Evolutionary conservation across 92 coral and sea anemone genomes (phyloP), one percentile per base, ranked within the genome.

Genomic region (Plumapathes pennacea): DNA sequence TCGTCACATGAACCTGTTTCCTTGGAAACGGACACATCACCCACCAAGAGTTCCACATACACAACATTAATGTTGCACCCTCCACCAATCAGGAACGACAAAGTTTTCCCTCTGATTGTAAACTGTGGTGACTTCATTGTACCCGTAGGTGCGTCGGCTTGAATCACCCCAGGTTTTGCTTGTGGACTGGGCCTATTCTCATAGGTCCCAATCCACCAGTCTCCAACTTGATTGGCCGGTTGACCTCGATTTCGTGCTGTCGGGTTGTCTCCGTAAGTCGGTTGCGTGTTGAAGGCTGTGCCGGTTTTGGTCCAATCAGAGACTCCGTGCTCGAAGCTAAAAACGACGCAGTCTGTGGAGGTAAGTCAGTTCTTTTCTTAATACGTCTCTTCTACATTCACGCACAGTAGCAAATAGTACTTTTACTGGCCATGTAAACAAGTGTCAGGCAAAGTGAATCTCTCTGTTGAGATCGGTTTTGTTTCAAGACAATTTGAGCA

Each of bases 231-330:
- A 13, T 10, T 71, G 10, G 76, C 23, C 0, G 80, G 80, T 46
- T 61, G 80, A 4, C 53, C 1, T 24, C 36, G 48, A 5, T 36
- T 34, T 8, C 86, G 49, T 11, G 71, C 75, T 15, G n/a, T 71
- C 7, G 80, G 29, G 40, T 80, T 80, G 37, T 80, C 86, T 3
- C 85, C 85, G 19, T 60, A 63, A 5, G 85, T 78, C 23, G 85
- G 85, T 25, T 78, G 85, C 33, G 40, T 55, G 34, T 72, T 57
- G 14, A 80, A 80, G 0, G 86, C 86, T 3, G 71, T 62, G 23
- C 86, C 86, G 33, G 86, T 63, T 10, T 74, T 67, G 19, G 58
- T 65, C 86, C 86, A 80, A 11, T 80, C 86, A 22, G 47, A 27
- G 38, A 71, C 57, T 47, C 86, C 80, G 48, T 39, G n/a, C 22